Evolutionary conservation across 2,888 invertebrate species (phyloP).

Genomic region (Blastobasis lacticolella): DNA sequence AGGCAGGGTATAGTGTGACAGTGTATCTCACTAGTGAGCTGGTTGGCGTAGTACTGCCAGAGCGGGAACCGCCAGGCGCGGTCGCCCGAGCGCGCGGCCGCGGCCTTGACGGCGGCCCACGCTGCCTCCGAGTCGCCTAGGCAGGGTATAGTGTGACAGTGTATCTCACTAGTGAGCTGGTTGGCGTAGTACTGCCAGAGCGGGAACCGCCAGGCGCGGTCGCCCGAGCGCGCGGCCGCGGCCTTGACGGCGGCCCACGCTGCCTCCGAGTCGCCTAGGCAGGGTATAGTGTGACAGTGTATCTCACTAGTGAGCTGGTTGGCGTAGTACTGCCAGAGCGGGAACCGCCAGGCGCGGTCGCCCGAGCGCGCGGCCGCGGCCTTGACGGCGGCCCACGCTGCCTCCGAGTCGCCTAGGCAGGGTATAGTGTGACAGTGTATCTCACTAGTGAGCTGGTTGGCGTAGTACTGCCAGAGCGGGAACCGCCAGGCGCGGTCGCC

Average conservation of each 20-base stretch:
- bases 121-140: constrained; percentile 70
- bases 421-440: no score
- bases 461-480: constrained; percentile 81
- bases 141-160: no score
- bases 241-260: constrained; percentile 77
- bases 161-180: constrained; percentile 59
- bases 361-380: constrained; percentile 80
- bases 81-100: constrained; percentile 82
- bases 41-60: constrained; percentile 78
- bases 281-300: no score
- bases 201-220: constrained; percentile 88
- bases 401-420: constrained; percentile 63
- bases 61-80: constrained; percentile 88
- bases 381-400: constrained; percentile 76
- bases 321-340: constrained; percentile 82
- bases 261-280: constrained; percentile 64
- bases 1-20: no score
- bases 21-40: constrained; percentile 55
- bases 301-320: constrained; percentile 63
- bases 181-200: constrained; percentile 80
- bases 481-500: not conserved
- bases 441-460: constrained; percentile 66
- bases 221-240: constrained; percentile 81
- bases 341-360: constrained; percentile 88
- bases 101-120: constrained; percentile 77